Evolutionary conservation across 2,888 invertebrate genomes (phyloP).

Genomic region (Melanophora roralis): DNA sequence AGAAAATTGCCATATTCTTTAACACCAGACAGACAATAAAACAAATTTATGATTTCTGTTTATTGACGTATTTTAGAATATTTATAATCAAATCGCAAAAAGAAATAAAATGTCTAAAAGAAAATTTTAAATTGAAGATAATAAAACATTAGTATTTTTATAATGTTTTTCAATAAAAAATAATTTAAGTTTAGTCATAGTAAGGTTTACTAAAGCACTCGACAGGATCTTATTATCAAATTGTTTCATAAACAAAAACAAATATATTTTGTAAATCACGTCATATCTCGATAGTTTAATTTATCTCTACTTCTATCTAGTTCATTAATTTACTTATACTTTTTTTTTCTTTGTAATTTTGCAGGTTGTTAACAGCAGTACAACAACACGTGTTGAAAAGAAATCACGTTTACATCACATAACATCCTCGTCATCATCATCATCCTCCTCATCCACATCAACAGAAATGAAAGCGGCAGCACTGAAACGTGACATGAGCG

Average conservation of each 20-base stretch:
- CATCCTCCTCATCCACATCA: slow-evolving; percentile 79
- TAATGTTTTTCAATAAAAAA: no score
- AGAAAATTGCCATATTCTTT: not conserved
- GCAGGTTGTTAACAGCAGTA: slow-evolving; percentile 77
- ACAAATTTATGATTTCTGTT: no score
- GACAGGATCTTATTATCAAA: no score
- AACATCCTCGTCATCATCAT: slow-evolving; percentile 73
- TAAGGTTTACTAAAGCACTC: no score
- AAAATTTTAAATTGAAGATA: no score
- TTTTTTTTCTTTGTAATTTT: slow-evolving; percentile 23
- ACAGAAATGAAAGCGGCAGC: slow-evolving; percentile 90
- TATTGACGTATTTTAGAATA: not conserved
- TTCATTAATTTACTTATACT: not conserved
- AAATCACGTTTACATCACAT: slow-evolving; percentile 76
- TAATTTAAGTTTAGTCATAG: no score
- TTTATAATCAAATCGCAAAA: not conserved
- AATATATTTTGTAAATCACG: no score
- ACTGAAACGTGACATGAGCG: slow-evolving; percentile 86
- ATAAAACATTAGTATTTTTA: no score
- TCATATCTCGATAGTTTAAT: no score
- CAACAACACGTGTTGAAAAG: slow-evolving; percentile 77
- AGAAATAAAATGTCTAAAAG: not conserved
- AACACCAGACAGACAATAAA: not conserved
- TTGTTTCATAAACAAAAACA: no score
- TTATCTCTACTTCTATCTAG: no score